Percentiles rank a stretch among this genome's conserved stretches.
phyloP scores from a whole-genome alignment of 2,888 invertebrate species.

The Arenicola marina region DNA sequence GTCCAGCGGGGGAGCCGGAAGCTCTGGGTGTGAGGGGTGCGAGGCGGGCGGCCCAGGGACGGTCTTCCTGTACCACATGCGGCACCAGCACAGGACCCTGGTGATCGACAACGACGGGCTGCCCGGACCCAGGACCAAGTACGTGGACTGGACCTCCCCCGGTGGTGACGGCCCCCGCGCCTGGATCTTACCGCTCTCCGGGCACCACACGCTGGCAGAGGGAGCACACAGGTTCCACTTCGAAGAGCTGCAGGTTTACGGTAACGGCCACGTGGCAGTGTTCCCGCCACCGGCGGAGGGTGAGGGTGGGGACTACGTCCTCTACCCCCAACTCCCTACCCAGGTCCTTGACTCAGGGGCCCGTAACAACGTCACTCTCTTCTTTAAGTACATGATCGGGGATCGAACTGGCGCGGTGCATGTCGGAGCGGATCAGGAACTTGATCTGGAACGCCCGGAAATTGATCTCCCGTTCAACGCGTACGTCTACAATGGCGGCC shows the following conservation, averaged over 20 bases:
- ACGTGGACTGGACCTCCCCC: constrained; percentile 40
- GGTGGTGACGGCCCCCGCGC: constrained; percentile 39
- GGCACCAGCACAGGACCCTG: constrained; percentile 42
- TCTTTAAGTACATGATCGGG: constrained; percentile 50
- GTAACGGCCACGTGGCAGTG: constrained; percentile 44
- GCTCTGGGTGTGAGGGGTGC: constrained; percentile 3
- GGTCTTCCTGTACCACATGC: constrained; percentile 41
- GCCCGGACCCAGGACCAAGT: constrained; percentile 34
- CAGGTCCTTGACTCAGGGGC: not conserved
- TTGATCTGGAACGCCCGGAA: constrained; percentile 40
- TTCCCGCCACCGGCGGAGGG: constrained; percentile 32
- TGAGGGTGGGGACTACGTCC: constrained; percentile 18
- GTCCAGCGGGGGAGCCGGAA: constrained; percentile 3
- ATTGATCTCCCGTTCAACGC: constrained; percentile 46
- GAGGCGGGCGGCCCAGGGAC: constrained; percentile 46
- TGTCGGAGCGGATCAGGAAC: constrained; percentile 36
- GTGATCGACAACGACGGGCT: constrained; percentile 44
- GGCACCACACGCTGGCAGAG: constrained; percentile 38
- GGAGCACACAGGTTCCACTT: constrained; percentile 35
- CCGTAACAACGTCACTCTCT: constrained; percentile 36
- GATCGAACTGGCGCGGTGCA: constrained; percentile 46
- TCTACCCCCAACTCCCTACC: constrained; percentile 1
- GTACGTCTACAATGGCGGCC: constrained; percentile 41
- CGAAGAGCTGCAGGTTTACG: constrained; percentile 48
- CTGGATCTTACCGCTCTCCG: constrained; percentile 47